Evolutionary conservation across 2,888 invertebrate species (phyloP).

Genomic region (Colletes collaris): DNA sequence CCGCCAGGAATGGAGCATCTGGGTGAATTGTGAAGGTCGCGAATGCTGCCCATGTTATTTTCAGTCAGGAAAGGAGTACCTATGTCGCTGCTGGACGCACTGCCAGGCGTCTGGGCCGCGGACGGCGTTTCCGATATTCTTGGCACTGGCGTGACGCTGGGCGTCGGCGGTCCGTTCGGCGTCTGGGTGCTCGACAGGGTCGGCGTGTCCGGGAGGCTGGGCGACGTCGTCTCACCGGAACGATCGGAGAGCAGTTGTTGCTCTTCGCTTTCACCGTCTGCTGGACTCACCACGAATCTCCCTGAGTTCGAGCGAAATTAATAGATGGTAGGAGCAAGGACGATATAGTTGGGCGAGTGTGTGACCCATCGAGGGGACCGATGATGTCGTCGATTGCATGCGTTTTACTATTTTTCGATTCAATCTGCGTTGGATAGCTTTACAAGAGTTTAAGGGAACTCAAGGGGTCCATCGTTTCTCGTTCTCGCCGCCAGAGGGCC

Average conservation of each 20-base stretch:
- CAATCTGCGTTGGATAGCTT: too few relatives aligned
- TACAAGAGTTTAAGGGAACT: too few relatives aligned
- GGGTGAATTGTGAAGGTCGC: constrained; percentile 75
- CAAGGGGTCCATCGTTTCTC: too few relatives aligned
- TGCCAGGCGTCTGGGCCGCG: constrained; percentile 80
- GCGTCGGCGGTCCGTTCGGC: constrained; percentile 77
- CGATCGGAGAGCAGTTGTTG: constrained; percentile 68
- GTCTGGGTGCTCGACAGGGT: constrained; percentile 75
- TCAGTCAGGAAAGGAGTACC: constrained; percentile 83
- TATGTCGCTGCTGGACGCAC: constrained; percentile 82
- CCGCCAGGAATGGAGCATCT: constrained; percentile 81
- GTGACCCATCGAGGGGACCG: constrained; percentile 18
- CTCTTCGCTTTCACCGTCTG: constrained; percentile 79
- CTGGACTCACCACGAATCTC: constrained; percentile 83
- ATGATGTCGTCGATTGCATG: background rate
- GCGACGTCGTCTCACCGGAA: constrained; percentile 56
- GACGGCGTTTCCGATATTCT: constrained; percentile 82
- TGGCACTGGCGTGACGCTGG: constrained; percentile 73
- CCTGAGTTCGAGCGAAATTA: constrained; percentile 78
- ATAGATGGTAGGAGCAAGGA: constrained; percentile 62
- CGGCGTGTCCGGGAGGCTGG: constrained; percentile 73
- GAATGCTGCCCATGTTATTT: constrained; percentile 77
- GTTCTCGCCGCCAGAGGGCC: too few relatives aligned
- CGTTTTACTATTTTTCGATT: too few relatives aligned
- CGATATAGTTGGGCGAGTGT: constrained; percentile 18